These are phyloP conservation scores for Solenopsis fugax DNA, from an alignment of 1,140 invertebrate species.

Conservation along the genomic window DNA sequence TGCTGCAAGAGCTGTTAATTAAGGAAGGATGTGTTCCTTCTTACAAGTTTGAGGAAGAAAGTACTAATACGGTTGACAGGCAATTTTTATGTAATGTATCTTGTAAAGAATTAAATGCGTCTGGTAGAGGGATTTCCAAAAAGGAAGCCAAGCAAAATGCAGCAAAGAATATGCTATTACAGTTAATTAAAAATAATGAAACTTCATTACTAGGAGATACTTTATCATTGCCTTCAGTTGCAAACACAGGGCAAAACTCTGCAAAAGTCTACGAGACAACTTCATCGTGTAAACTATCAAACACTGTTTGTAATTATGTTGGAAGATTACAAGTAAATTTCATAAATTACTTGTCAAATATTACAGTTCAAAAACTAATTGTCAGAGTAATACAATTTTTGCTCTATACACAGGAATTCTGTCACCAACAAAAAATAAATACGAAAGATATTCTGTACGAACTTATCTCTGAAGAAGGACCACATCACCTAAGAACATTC, in stretches of 20 bases:
- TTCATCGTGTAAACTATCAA: neutral
- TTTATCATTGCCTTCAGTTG: neutral
- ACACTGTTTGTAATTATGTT: constrained; percentile 14
- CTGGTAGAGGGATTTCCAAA: constrained; percentile 26
- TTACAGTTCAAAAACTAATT: neutral
- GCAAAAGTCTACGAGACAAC: too few species aligned
- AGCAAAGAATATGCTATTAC: constrained; percentile 25
- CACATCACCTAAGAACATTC: neutral
- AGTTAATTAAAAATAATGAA: neutral
- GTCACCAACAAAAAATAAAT: neutral
- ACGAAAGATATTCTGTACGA: neutral
- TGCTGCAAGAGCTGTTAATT: constrained; percentile 29
- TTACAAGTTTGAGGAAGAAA: neutral
- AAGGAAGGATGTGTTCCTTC: constrained; percentile 21
- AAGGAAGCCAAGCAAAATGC: constrained; percentile 57
- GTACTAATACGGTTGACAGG: too few species aligned
- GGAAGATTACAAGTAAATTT: constrained; percentile 32
- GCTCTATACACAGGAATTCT: constrained; percentile 26
- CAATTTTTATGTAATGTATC: constrained; percentile 20
- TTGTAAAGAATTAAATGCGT: neutral
- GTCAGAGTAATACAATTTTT: neutral
- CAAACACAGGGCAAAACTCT: neutral
- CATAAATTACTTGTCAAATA: neutral
- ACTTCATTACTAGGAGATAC: neutral
- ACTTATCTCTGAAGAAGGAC: neutral